Evolutionary conservation across 2,888 invertebrate species (phyloP).

Genomic region (Cylloceria caligata): DNA sequence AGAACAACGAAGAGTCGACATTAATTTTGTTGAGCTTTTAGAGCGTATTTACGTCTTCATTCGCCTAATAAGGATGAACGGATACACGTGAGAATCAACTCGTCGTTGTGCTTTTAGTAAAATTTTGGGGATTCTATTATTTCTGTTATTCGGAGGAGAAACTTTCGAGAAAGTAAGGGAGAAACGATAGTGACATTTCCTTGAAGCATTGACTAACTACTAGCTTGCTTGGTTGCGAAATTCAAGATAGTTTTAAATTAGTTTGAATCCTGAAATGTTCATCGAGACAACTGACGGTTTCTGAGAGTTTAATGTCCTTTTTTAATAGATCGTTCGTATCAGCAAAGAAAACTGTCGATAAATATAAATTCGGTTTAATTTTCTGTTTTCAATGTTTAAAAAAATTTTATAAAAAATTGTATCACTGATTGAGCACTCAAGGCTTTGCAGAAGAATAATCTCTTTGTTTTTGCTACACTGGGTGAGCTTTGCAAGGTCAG

Average conservation of each 20-base stretch:
- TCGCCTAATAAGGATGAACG: constrained; percentile 46
- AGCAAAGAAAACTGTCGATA: too few relatives aligned
- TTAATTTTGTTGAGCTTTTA: constrained; percentile 40
- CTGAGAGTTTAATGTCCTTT: too few relatives aligned
- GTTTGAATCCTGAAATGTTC: neutral
- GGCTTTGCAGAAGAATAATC: neutral
- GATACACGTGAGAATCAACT: constrained; percentile 28
- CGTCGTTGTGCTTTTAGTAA: neutral
- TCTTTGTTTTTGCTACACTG: neutral
- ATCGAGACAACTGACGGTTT: neutral
- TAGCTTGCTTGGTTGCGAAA: neutral
- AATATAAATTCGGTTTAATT: too few relatives aligned
- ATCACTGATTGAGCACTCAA: neutral
- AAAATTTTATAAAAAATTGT: neutral
- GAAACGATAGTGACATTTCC: constrained; percentile 10
- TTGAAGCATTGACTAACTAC: constrained; percentile 17
- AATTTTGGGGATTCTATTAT: neutral
- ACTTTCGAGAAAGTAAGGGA: neutral
- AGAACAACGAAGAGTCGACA: constrained; percentile 34
- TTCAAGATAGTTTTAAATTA: neutral
- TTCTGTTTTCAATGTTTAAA: too few relatives aligned
- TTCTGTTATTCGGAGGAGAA: neutral
- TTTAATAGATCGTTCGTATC: too few relatives aligned
- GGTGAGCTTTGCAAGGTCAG: neutral
- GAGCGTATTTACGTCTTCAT: constrained; percentile 32